These are phyloP conservation scores for Montifringilla adamsi DNA, from an alignment of 2,113 vertebrate species.

Conservation along the genomic window DNA sequence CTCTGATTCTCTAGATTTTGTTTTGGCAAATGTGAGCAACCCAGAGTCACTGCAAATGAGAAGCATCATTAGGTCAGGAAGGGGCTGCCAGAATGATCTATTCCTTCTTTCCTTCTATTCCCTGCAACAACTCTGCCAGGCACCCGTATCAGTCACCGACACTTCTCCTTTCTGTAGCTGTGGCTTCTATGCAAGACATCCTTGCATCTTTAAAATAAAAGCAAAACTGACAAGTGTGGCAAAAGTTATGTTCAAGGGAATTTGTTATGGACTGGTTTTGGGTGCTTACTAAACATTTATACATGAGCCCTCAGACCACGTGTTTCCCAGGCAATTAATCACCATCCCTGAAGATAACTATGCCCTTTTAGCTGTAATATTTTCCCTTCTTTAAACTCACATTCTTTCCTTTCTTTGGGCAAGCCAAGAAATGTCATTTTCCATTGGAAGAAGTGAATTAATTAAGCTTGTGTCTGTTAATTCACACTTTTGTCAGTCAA, in stretches of 20 bases:
- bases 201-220: neutral
- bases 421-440: neutral
- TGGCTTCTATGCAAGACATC: neutral
- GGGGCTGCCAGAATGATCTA: neutral
- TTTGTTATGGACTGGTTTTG: neutral
- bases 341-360: neutral
- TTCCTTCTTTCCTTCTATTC: neutral
- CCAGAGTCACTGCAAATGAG: neutral
- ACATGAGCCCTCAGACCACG: neutral
- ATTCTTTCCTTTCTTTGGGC: neutral
- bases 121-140: neutral
- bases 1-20: neutral
- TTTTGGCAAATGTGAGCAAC: neutral
- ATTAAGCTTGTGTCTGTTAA: neutral
- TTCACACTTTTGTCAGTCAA: neutral
- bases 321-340: slow-evolving; percentile 2
- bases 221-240: neutral
- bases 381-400: neutral
- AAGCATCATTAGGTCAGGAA: neutral
- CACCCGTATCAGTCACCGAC: rapidly evolving
- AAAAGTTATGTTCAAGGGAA: neutral
- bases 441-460: neutral
- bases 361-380: neutral
- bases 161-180: neutral
- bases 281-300: neutral